These are phyloP conservation scores for Steinernema khuongi DNA, from an alignment of 1,140 invertebrate genomes.

Conservation along the genomic window DNA sequence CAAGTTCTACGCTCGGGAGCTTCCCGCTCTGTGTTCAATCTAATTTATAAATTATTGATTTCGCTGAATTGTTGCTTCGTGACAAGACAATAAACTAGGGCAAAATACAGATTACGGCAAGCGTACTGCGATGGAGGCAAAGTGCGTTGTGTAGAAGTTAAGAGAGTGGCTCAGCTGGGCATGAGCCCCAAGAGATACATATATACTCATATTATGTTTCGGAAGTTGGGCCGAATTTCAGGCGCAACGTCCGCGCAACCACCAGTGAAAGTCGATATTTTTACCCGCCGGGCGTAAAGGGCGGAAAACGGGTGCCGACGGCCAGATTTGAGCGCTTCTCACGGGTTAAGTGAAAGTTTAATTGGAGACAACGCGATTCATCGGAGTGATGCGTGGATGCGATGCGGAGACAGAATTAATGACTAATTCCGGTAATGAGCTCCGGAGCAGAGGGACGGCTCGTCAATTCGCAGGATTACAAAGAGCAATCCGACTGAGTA, in stretches of 20 bases:
- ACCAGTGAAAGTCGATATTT: conserved; percentile 10
- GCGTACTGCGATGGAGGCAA: too few species aligned
- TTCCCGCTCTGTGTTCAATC: not conserved
- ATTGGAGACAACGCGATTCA: not conserved
- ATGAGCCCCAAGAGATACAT: conserved; percentile 12
- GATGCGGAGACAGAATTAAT: too few species aligned
- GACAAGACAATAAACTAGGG: not conserved
- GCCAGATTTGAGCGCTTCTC: not conserved
- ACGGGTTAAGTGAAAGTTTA: conserved; percentile 1
- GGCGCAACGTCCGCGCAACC: too few species aligned
- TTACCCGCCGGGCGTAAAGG: not conserved
- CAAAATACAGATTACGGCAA: not conserved
- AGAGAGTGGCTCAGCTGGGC: not conserved
- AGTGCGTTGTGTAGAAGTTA: too few species aligned
- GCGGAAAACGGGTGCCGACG: not conserved
- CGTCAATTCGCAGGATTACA: too few species aligned
- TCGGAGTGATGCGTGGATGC: not conserved
- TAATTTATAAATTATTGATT: conserved; percentile 16
- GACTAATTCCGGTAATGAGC: too few species aligned
- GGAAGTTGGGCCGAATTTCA: not conserved
- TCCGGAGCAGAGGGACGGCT: too few species aligned
- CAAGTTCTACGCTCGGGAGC: not conserved
- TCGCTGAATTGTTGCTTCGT: not conserved
- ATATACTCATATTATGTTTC: conserved; percentile 12
- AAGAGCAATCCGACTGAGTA: too few species aligned